A percentile compares a stretch with the other conserved stretches of the same genome.
These are phyloP conservation scores for Ictalurus furcatus DNA, from an alignment of 2,113 vertebrate genomes.

Conservation along the genomic window DNA sequence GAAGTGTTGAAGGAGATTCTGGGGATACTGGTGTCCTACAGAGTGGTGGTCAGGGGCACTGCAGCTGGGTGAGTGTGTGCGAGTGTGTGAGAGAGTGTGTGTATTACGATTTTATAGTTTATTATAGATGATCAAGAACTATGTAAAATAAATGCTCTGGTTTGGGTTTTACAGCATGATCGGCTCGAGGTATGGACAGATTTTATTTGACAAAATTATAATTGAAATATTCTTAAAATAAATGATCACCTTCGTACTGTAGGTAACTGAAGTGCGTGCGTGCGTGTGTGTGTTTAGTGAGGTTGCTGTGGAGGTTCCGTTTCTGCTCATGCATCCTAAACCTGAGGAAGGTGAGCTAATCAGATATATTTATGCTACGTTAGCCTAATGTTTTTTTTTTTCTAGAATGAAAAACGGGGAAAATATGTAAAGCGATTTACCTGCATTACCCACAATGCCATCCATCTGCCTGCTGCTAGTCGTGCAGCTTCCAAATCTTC, in stretches of 20 bases:
- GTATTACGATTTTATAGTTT: neutral
- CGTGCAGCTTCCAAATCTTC: neutral
- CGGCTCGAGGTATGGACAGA: slow-evolving; percentile 48
- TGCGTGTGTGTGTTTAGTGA: slow-evolving; percentile 73
- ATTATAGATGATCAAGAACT: neutral
- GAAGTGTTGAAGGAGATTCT: slow-evolving; percentile 85
- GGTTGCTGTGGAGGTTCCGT: slow-evolving; percentile 86
- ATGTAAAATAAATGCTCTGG: neutral
- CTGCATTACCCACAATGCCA: neutral
- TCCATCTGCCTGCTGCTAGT: neutral
- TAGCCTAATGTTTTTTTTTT: neutral
- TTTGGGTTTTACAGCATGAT: slow-evolving; percentile 42
- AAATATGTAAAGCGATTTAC: neutral
- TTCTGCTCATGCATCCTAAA: slow-evolving; percentile 89
- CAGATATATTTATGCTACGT: neutral
- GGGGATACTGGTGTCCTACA: slow-evolving; percentile 92
- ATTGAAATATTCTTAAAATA: too few species aligned
- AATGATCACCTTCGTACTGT: neutral
- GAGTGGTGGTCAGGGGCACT: slow-evolving; percentile 83
- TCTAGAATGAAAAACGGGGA: neutral
- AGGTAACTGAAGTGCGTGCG: slow-evolving; percentile 4
- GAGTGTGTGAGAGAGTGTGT: neutral
- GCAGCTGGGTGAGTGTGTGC: slow-evolving; percentile 82
- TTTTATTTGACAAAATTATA: neutral
- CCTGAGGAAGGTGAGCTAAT: slow-evolving; percentile 67